Evolutionary conservation across 1,140 invertebrate species (phyloP).

Genomic region (Uloborus diversus): DNA sequence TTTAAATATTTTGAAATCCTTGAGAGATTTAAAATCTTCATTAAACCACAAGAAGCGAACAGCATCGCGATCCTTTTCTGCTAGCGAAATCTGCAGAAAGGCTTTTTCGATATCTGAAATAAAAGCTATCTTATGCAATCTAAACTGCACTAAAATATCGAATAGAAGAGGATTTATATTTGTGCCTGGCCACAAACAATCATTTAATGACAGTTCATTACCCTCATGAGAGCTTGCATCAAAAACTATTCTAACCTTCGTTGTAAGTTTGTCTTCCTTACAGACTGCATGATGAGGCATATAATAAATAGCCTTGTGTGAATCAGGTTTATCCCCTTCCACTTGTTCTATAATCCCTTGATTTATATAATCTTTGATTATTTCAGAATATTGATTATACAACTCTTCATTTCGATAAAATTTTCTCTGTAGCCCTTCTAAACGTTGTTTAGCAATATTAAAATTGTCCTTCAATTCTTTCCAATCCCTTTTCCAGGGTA

Average conservation of each 20-base stretch:
- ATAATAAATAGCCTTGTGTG: neutral
- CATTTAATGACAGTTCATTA: conserved; percentile 46
- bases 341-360: neutral
- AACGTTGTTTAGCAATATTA: neutral
- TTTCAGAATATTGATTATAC: neutral
- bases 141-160: conserved; percentile 39
- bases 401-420: neutral
- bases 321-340: neutral
- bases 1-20: neutral
- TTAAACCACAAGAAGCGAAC: neutral
- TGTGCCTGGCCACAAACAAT: conserved; percentile 30
- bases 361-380: neutral
- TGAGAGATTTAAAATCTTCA: neutral
- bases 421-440: neutral
- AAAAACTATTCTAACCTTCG: conserved; percentile 25
- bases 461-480: conserved; percentile 4
- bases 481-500: neutral
- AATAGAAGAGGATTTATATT: conserved; percentile 25
- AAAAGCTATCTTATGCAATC: conserved; percentile 15
- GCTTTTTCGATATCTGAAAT: conserved; percentile 49
- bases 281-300: neutral
- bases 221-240: neutral
- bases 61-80: conserved; percentile 1
- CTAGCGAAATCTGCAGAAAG: conserved; percentile 31
- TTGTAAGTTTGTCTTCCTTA: conserved; percentile 18